A percentile compares a stretch with the other conserved stretches of the same genome.
Conservation (phyloP, 1,140 invertebrate species). For the Polypedilum pembai region DNA sequence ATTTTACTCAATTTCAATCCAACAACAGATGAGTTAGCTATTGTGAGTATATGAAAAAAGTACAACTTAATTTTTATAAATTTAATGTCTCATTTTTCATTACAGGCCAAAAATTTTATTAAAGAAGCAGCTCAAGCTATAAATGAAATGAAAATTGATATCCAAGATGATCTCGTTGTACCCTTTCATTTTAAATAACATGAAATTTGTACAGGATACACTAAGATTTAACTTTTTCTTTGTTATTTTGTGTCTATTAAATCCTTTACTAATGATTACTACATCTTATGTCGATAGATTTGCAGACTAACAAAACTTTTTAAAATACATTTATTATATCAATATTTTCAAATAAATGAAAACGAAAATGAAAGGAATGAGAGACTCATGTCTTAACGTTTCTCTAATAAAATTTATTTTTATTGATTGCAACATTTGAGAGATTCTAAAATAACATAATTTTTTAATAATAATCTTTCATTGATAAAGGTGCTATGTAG, state of each 20-base stretch:
- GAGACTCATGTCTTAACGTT: too few species aligned
- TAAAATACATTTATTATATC: too few species aligned
- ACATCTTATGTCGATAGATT: too few species aligned
- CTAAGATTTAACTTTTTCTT: too few species aligned
- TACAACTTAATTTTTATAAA: not conserved
- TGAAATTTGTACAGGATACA: slow-evolving; percentile 1
- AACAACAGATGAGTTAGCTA: slow-evolving; percentile 38
- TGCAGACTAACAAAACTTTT: too few species aligned
- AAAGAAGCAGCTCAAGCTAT: slow-evolving; percentile 43
- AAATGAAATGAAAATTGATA: slow-evolving; percentile 62
- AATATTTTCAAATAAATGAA: too few species aligned
- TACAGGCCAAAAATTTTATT: slow-evolving; percentile 4
- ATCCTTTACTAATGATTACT: too few species aligned
- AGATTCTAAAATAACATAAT: too few species aligned
- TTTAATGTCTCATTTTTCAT: slow-evolving; percentile 2
- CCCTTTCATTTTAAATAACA: slow-evolving; percentile 47
- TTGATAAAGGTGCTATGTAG: not conserved
- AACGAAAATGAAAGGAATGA: too few species aligned
- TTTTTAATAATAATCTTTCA: not conserved
- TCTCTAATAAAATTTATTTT: too few species aligned
- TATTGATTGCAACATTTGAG: too few species aligned
- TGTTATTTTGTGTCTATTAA: too few species aligned
- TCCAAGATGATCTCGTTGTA: slow-evolving; percentile 71
- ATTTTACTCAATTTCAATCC: slow-evolving; percentile 39
- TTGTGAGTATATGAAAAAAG: slow-evolving; percentile 37